Base-by-base conservation (phyloP, 2,888 invertebrate species). In the Norana najaformis region DNA sequence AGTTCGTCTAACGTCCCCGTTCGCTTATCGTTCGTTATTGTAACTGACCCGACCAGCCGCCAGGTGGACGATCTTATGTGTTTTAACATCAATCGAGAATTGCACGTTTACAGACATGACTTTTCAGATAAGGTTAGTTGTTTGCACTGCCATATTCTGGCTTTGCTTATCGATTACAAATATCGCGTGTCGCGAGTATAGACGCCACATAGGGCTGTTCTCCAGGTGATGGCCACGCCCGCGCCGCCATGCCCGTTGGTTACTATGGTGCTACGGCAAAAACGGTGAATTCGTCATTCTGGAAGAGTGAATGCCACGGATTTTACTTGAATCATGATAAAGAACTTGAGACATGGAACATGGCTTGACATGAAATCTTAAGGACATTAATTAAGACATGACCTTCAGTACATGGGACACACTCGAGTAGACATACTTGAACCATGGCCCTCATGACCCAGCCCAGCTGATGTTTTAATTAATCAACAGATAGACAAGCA, bases 61-160 rank as follows among this genome's bases (percentile, higher is more conserved):
- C 85, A 85, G 37, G 93, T 93, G 88, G 93, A 93, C 88, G 95
- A 95, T 91, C 94, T 98, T 94, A 98, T 99, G 95, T 99, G 99
- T 95, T 99, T 99, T 95, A 99, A 99, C 96, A 97, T 98, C 95
- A 99, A 99, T 92, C 97, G 98, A 94, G 99, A 99, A 95, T 96
- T 99, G 53, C 99, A 98, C 96, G 97, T 99, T 93, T 99, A 98
- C 96, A 97, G 98, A 92, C 99, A 98, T 96, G 97, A 98, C 95
- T 98, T 99, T 91, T 97, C 98, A 93, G 97, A 97, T 95, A 98
- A 98, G 97, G 98, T 98, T n/a, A 36, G 37, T 85, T 23, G 23
- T 23, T 4, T 83, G 35, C 36, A 35, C 23, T 85, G 3, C 20
- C 1, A n/a, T n/a, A 69, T 69, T 69, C 3, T 1, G 30, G 1